A percentile compares a stretch with the other conserved stretches of the same genome.
Conservation (phyloP, 2,888 invertebrate species). For the Eurytoma adleriae region DNA sequence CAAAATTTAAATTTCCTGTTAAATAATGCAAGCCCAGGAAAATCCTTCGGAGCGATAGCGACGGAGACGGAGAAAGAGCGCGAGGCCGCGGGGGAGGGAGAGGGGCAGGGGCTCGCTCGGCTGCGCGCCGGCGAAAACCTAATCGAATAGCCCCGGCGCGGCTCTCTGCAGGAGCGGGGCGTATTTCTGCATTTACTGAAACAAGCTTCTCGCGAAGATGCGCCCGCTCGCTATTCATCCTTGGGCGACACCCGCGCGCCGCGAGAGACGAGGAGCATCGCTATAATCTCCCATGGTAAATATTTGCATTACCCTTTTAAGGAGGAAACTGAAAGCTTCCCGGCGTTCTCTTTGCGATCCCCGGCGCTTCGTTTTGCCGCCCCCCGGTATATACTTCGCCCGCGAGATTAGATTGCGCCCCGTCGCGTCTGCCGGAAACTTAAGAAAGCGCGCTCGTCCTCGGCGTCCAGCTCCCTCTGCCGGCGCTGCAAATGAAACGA, state of each 20-base stretch:
- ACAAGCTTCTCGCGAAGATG: slow-evolving; percentile 33
- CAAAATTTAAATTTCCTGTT: slow-evolving; percentile 26
- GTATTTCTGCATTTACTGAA: slow-evolving; percentile 49
- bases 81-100: background rate
- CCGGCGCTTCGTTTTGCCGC: background rate
- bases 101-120: background rate
- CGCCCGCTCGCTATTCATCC: slow-evolving; percentile 19
- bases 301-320: slow-evolving; percentile 65
- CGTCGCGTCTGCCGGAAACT: background rate
- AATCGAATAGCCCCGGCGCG: slow-evolving; percentile 44
- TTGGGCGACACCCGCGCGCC: slow-evolving; percentile 5
- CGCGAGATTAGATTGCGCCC: slow-evolving; percentile 43
- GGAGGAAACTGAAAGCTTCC: slow-evolving; percentile 51
- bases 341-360: slow-evolving; percentile 18
- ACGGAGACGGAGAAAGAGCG: background rate
- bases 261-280: slow-evolving; percentile 55
- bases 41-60: background rate
- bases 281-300: slow-evolving; percentile 66
- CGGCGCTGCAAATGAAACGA: background rate
- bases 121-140: slow-evolving; percentile 29
- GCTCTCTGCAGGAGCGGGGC: background rate
- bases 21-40: slow-evolving; percentile 32
- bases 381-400: background rate
- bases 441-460: background rate
- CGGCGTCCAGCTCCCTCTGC: background rate